Conservation (phyloP, 1,140 invertebrate species). For the Brachionus calyciflorus region DNA sequence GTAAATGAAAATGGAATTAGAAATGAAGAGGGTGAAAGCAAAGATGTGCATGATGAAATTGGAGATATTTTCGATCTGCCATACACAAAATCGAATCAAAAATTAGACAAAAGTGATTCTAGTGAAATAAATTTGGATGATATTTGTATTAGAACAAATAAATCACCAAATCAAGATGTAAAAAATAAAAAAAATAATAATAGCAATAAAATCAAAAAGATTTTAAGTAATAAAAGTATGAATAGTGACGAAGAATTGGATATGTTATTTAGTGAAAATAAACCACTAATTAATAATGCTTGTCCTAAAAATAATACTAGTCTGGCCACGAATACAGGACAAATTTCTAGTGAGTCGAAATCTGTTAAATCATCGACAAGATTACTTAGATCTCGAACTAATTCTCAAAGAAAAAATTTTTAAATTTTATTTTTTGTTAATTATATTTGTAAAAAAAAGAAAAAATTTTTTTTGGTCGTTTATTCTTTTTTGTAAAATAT, state of each 20-base stretch:
- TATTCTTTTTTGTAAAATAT: too few species aligned
- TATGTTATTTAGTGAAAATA: too few species aligned
- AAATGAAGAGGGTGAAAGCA: neutral
- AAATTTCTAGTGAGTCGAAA: neutral
- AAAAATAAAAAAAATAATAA: neutral
- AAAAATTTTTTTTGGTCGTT: constrained; percentile 1
- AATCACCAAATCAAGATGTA: neutral
- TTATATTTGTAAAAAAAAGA: too few species aligned
- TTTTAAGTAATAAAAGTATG: neutral
- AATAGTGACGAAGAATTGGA: constrained; percentile 8
- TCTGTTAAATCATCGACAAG: neutral
- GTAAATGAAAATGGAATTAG: neutral
- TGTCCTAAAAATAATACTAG: too few species aligned
- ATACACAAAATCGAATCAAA: neutral
- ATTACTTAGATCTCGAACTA: neutral
- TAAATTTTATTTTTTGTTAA: neutral
- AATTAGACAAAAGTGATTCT: neutral
- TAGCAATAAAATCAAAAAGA: neutral
- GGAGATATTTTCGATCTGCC: constrained; percentile 20
- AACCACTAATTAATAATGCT: too few species aligned
- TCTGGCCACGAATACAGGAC: too few species aligned
- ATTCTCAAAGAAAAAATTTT: constrained; percentile 28
- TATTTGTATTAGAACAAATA: neutral
- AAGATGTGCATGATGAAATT: constrained; percentile 12
- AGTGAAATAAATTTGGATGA: constrained; percentile 30